Base-by-base conservation (phyloP, 2,113 vertebrate species). In the Bubalus kerabau region DNA sequence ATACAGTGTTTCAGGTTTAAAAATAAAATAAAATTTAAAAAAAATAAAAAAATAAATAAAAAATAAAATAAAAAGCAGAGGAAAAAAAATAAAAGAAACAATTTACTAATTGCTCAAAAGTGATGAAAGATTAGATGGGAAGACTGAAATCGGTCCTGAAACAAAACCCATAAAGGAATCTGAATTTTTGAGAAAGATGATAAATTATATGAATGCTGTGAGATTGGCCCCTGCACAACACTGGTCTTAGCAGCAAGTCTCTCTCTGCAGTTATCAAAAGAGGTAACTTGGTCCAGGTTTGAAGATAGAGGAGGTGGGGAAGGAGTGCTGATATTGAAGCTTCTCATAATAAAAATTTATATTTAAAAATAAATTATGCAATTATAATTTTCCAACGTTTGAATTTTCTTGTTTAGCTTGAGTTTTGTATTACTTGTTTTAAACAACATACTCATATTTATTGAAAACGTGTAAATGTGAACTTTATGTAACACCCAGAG, bases 381-480 rank as follows among this genome's bases (percentile, higher is more conserved):
- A 24, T 62, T 76, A 62, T 2, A 62, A 19, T 84, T 95, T 71
- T 2, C 28, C 26, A 60, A 56, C 26, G 80, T 54, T 78, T 1
- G 3, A 8, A 60, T 36, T 95, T 84, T 95, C 8, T 92, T 60
- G 10, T 43, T 87, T 26, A 67, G 40, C 56, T 92, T 85, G 54
- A 95, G 62, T 62, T 81, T 96, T 87, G 93, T 43, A 57, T 90
- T 84, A 88, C 8, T 89, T 40, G 3, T 57, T 71, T 93, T 89
- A 83, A 95, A 83, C 4, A 71, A 32, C 43, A 56, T 62, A 21
- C 43, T 91, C 60, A 23, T 80, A 91, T 89, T 17, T 62, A 88
- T 32, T 87, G 52, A 89, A 96, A 97, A 74, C 32, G 40, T 84
- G 23, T 43, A 94, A 96, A 97, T 86, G 23, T 89, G 57, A 87